phyloP scores from a whole-genome alignment of 2,888 invertebrate genomes.

The Nephrotoma flavescens region DNA sequence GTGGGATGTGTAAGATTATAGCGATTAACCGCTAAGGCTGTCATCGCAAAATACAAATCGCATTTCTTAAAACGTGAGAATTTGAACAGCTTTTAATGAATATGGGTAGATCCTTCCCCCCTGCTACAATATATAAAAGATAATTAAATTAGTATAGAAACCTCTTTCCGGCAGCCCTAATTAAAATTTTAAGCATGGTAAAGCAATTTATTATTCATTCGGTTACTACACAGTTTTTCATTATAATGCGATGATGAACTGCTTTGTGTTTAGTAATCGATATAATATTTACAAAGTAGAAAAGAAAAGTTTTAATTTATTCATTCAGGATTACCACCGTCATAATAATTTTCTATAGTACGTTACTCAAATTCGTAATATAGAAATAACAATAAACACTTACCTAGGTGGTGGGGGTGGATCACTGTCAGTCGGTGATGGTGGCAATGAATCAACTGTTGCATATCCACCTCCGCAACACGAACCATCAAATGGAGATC shows the following conservation, averaged over 20 bases:
- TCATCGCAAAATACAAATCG: background rate
- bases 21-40: too few species aligned
- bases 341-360: too few species aligned
- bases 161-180: background rate
- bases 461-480: constrained; percentile 71
- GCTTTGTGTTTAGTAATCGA: too few species aligned
- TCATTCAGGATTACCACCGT: background rate
- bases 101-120: background rate
- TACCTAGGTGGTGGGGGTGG: constrained; percentile 33
- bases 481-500: constrained; percentile 75
- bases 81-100: background rate
- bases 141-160: background rate
- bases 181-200: background rate
- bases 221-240: background rate
- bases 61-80: background rate
- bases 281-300: background rate
- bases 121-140: background rate
- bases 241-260: too few species aligned
- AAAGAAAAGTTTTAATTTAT: background rate
- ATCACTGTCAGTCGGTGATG: constrained; percentile 57
- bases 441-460: constrained; percentile 61
- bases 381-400: background rate
- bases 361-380: background rate
- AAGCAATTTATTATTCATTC: background rate
- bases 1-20: too few species aligned